These are phyloP conservation scores for Nemotelus nigrinus DNA, from an alignment of 2,888 invertebrate genomes.

Conservation along the genomic window DNA sequence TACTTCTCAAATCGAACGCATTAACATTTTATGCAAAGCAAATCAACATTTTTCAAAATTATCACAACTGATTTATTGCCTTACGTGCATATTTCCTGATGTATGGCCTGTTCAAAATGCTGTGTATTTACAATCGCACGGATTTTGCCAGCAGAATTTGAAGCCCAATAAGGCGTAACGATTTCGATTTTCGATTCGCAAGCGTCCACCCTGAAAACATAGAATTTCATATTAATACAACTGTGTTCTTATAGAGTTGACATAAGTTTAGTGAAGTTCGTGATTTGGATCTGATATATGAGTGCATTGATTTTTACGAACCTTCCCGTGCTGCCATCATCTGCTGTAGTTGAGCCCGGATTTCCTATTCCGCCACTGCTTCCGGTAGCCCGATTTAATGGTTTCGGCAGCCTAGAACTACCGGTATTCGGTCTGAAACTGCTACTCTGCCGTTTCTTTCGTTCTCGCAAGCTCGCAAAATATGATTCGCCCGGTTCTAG, in stretches of 20 bases:
- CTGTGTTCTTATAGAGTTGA: too few relatives aligned
- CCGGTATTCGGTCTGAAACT: constrained; percentile 65
- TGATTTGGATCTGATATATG: too few relatives aligned
- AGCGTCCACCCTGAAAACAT: constrained; percentile 75
- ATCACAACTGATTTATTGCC: constrained; percentile 54
- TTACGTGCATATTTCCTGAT: constrained; percentile 94
- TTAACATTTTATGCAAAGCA: too few relatives aligned
- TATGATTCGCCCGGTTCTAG: constrained; percentile 66
- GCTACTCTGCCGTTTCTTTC: constrained; percentile 68
- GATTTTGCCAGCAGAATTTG: constrained; percentile 90
- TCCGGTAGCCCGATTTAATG: constrained; percentile 10
- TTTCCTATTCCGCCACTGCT: background rate
- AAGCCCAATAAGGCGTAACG: constrained; percentile 93
- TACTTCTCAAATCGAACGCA: too few relatives aligned
- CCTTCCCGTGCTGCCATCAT: constrained; percentile 57
- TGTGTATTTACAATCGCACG: constrained; percentile 93
- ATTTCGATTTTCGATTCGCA: constrained; percentile 94
- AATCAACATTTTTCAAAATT: too few relatives aligned
- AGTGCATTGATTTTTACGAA: constrained; percentile 46
- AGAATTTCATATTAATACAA: background rate
- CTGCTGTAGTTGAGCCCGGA: constrained; percentile 35
- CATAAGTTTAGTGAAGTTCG: too few relatives aligned
- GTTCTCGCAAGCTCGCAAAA: constrained; percentile 65
- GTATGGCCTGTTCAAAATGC: constrained; percentile 94
- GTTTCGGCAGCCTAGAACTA: constrained; percentile 55